Evolutionary conservation across 1,140 invertebrate species (phyloP).

Genomic region (Bicyclus anynana): DNA sequence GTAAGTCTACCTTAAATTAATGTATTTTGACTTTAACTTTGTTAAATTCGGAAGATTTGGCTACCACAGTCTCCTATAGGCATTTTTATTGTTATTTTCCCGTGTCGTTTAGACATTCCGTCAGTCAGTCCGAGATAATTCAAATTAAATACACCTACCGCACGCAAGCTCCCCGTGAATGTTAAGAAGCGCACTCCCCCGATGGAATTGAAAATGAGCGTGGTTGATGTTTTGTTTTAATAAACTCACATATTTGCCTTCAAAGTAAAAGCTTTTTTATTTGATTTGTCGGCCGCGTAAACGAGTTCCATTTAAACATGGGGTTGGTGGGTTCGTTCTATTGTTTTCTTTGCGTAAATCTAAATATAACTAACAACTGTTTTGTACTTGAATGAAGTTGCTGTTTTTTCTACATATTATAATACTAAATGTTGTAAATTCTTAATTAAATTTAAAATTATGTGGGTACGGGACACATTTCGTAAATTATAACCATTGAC

Average conservation of each 20-base stretch:
- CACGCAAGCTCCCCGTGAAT: conserved; percentile 48
- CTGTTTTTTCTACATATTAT: too few species aligned
- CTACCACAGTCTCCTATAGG: too few species aligned
- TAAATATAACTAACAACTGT: neutral
- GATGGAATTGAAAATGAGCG: conserved; percentile 62
- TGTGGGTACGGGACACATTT: too few species aligned
- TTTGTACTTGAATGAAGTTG: neutral
- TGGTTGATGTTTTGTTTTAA: conserved; percentile 63
- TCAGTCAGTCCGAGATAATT: conserved; percentile 67
- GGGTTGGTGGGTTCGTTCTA: conserved; percentile 3
- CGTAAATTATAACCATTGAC: too few species aligned
- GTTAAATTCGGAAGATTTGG: too few species aligned
- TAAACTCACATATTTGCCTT: conserved; percentile 64
- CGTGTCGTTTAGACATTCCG: conserved; percentile 34
- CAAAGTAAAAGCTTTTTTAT: conserved; percentile 55
- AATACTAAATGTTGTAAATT: too few species aligned
- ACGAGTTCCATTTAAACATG: conserved; percentile 31
- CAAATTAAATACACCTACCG: conserved; percentile 71
- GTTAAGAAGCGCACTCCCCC: conserved; percentile 49
- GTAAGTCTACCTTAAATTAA: too few species aligned
- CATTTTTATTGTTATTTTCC: too few species aligned
- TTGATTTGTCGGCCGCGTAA: conserved; percentile 47
- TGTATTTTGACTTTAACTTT: too few species aligned
- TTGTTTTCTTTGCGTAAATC: neutral
- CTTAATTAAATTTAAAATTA: too few species aligned